Conservation (phyloP, 2,113 vertebrate species). For the Catharus bicknelli region DNA sequence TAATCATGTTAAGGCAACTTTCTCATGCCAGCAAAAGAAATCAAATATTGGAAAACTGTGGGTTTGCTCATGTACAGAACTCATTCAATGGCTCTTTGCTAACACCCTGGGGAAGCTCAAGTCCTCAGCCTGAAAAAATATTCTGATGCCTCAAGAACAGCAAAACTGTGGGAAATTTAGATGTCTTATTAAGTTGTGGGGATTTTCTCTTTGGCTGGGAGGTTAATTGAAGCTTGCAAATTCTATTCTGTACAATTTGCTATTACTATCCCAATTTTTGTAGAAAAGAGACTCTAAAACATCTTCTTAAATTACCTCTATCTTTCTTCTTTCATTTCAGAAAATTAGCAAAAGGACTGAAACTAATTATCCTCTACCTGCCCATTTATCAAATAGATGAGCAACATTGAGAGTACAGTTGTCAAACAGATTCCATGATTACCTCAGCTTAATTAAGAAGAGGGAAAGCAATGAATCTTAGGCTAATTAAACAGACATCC, state of each 20-base stretch:
- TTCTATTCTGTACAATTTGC: neutral
- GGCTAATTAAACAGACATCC: conserved; percentile 53
- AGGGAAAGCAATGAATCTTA: conserved; percentile 45
- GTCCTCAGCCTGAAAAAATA: neutral
- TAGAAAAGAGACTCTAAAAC: neutral
- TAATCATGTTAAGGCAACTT: neutral
- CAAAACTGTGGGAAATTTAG: neutral
- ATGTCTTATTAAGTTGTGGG: neutral
- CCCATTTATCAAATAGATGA: conserved; percentile 69
- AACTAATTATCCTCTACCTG: conserved; percentile 63
- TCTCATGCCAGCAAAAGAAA: neutral
- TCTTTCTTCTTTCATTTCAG: conserved; percentile 21
- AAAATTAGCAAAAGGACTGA: conserved; percentile 56
- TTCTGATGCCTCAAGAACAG: neutral
- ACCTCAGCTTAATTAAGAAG: conserved; percentile 55
- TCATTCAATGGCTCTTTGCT: neutral
- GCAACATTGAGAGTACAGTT: conserved; percentile 38
- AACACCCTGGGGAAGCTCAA: neutral
- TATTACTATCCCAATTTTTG: neutral
- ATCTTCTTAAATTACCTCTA: conserved; percentile 1
- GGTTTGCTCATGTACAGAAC: neutral
- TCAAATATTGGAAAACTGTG: neutral
- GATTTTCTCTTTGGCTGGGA: neutral
- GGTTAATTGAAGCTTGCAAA: neutral
- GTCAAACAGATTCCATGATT: conserved; percentile 55